These are phyloP conservation scores for Pelodytes ibericus DNA, from an alignment of 2,797 vertebrate genomes.

Conservation along the genomic window DNA sequence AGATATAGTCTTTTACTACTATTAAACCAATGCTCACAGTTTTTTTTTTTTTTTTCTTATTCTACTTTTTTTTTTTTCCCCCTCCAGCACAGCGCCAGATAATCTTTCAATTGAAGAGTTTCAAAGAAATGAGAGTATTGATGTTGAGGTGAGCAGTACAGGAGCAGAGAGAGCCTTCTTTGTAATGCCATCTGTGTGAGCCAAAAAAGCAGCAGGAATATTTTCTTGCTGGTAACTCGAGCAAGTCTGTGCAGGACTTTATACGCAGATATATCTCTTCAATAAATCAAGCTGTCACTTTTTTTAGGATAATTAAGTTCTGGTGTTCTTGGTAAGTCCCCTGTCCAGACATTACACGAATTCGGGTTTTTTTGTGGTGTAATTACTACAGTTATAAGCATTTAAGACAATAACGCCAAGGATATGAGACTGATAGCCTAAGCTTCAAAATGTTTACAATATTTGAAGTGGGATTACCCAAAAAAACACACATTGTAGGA, in stretches of 20 bases:
- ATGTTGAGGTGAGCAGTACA: slow-evolving; percentile 86
- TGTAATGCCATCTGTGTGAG: slow-evolving; percentile 42
- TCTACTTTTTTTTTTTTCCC: slow-evolving; percentile 51
- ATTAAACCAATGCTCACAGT: neutral
- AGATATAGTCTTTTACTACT: neutral
- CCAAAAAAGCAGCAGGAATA: slow-evolving; percentile 21
- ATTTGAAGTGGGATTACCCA: too few species aligned
- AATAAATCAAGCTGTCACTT: neutral
- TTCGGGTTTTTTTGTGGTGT: too few species aligned
- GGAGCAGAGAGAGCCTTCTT: slow-evolving; percentile 29
- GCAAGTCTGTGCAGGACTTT: slow-evolving; percentile 16
- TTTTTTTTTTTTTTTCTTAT: slow-evolving; percentile 24
- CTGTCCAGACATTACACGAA: too few species aligned
- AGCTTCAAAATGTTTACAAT: too few species aligned
- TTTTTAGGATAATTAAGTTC: neutral
- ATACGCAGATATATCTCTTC: slow-evolving; percentile 26
- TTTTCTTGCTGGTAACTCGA: slow-evolving; percentile 24
- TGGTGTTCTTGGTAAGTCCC: too few species aligned
- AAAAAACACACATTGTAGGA: too few species aligned
- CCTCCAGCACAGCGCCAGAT: slow-evolving; percentile 90
- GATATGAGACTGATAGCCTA: too few species aligned
- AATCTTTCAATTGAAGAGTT: slow-evolving; percentile 99
- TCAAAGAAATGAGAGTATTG: slow-evolving; percentile 95
- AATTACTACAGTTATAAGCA: too few species aligned
- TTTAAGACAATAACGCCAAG: too few species aligned